Base-by-base conservation (phyloP, 1,140 invertebrate genomes). In the Cyclina sinensis region DNA sequence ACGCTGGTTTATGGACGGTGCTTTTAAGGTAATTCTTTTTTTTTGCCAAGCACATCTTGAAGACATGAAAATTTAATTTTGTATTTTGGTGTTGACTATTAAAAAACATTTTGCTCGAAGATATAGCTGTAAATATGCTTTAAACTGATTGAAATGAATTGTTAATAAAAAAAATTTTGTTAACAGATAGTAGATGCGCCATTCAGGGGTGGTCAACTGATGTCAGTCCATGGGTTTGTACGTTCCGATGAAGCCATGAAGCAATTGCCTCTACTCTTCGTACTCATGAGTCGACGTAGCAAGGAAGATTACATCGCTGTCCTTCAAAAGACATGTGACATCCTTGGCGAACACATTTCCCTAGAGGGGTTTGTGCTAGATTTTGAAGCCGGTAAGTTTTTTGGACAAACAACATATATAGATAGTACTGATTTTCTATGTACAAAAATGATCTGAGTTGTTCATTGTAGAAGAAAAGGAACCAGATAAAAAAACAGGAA, bases 1-100 rank as follows among this genome's bases (percentile, higher is more conserved):
- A 62, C 11, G 65, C 4, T 89, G 87, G 87, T 83, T 83, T 16
- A 83, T 89, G 65, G 87, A 89, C 46, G 79, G 51, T 9, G 83
- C 79, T 9, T 88, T 88, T 59, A 88, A 81, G 86, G 43, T 81
- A 54, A 32, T 7, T 81, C 12, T n/a, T n/a, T 9, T n/a, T 11
- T 65, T 11, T 65, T 11, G n/a, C n/a, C 7, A 11, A 65, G 11
- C 7, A 9, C n/a, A 21, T 65, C 7, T 65, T 11, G 5, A 65
- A 5, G 21, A 21, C n/a, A 46, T 46, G 7, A 46, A 46, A 46
- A 46, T 46, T 9, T 9, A 46, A 16, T 46, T 9, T 46, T 46
- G 43, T 9, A 46, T 46, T 16, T 16, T 46, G 43, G 16, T 16
- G 16, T 16, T 7, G 7, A 7, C 43, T 46, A n/a, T 54, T 4